phyloP scores from a whole-genome alignment of 2,113 vertebrate genomes.

The Salvelinus alpinus region DNA sequence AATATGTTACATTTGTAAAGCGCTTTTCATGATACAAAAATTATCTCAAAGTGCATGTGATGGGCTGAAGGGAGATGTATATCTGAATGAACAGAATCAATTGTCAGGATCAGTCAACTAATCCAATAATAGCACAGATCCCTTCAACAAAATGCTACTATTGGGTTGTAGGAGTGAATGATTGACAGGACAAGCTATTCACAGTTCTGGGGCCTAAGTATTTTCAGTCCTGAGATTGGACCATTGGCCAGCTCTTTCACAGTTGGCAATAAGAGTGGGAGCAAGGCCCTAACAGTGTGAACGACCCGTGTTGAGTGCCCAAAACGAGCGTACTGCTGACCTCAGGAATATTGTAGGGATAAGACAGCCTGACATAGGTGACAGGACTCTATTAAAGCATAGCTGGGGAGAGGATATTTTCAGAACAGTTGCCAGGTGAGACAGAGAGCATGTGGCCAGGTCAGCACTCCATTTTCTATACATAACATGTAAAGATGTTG shows the following conservation, averaged over 20 bases:
- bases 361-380: conserved; percentile 6
- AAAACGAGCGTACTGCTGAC: background rate
- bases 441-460: too few species aligned
- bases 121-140: too few species aligned
- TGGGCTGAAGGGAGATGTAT: too few species aligned
- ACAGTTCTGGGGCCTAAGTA: background rate
- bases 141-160: too few species aligned
- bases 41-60: too few species aligned
- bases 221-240: background rate
- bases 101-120: too few species aligned
- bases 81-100: too few species aligned
- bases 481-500: conserved; percentile 30
- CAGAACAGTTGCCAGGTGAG: conserved; percentile 35
- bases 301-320: conserved; percentile 21
- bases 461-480: conserved; percentile 51
- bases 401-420: conserved; percentile 1
- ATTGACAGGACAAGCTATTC: background rate
- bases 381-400: conserved; percentile 21
- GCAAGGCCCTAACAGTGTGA: conserved; percentile 28
- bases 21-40: too few species aligned
- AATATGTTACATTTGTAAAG: too few species aligned
- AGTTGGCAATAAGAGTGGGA: conserved; percentile 32
- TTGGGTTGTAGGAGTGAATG: background rate
- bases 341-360: background rate
- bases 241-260: background rate